Base-by-base conservation (phyloP, 2,797 vertebrate genomes). In the Enteromius fasciolatus region DNA sequence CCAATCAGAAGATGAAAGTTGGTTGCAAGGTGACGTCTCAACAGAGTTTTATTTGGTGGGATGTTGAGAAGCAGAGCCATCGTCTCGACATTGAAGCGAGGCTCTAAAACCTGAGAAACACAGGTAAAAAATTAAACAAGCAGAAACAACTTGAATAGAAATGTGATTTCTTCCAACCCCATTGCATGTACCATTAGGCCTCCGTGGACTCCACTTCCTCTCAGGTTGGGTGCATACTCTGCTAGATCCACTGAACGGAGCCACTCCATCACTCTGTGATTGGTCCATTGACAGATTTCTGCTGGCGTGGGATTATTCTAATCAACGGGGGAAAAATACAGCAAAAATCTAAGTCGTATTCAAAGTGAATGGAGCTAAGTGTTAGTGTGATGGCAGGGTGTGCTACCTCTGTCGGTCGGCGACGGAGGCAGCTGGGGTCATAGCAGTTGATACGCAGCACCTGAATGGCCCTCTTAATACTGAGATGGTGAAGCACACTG, bases 191-290 rank as follows among this genome's bases (percentile, higher is more conserved):
- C 97, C 97, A 99, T 97, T 75, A 99, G 94, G 0, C 97, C 97
- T 0, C 97, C 97, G 0, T 99, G 97, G 31, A 99, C 97, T 0
- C 97, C 97, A 0, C 97, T 99, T n/a, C 97, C 97, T 75, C 97
- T 92, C 89, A 99, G 93, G 75, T 98, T 99, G 11, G 98, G 97
- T 0, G 97, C 97, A 0, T 99, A 99, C 78, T 99, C 97, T 0
- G 97, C 97, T 88, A 99, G 83, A 83, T 99, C 97, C 79, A 97
- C 97, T 0, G 97, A 98, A 10, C 97, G 95, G 14, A 99, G 90
- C 97, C 97, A 99, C 87, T 99, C 97, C 97, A 99, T 99, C 88
- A 99, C 97, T 0, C 97, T 93, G 87, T 99, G 97, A 84, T 98
- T 99, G 48, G 97, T 98, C 98, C 97, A 99, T 89, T 97, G 96